Percentiles rank a stretch among this genome's conserved stretches.
phyloP scores from a whole-genome alignment of 2,888 invertebrate species.

The Chydorus sphaericus region DNA sequence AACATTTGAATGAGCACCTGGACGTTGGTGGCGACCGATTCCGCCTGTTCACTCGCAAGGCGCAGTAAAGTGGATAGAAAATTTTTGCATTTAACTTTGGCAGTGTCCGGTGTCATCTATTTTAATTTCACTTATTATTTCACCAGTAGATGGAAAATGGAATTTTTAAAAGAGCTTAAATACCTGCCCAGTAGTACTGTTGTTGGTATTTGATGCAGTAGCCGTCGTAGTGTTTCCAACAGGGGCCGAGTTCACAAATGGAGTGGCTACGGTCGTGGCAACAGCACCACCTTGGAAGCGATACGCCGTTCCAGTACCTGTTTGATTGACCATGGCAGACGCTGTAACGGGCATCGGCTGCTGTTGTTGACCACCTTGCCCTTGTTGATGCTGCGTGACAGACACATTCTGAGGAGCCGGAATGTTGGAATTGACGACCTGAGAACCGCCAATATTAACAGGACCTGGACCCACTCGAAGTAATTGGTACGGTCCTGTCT shows the following conservation, averaged over 20 bases:
- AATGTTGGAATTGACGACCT: background rate
- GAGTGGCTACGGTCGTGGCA: background rate
- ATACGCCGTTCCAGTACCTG: background rate
- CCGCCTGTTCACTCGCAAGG: slow-evolving; percentile 86
- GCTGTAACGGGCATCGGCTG: background rate
- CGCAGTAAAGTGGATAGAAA: slow-evolving; percentile 91
- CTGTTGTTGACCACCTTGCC: too few species aligned
- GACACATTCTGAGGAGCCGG: background rate
- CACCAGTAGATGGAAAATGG: background rate
- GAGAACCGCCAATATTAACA: slow-evolving; percentile 26
- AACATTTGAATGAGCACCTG: slow-evolving; percentile 86
- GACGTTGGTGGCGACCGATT: slow-evolving; percentile 80
- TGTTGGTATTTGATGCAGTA: background rate
- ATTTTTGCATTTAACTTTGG: slow-evolving; percentile 95
- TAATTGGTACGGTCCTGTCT: slow-evolving; percentile 89
- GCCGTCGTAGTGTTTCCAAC: background rate
- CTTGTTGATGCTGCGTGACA: too few species aligned
- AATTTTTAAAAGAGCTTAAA: too few species aligned
- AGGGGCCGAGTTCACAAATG: background rate
- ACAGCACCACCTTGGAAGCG: background rate
- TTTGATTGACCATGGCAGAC: background rate
- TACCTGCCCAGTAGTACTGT: background rate
- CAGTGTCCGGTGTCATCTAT: slow-evolving; percentile 48
- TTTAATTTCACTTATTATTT: background rate
- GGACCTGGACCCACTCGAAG: slow-evolving; percentile 63